phyloP scores from a whole-genome alignment of 2,113 vertebrate species.

The Datnioides undecimradiatus region DNA sequence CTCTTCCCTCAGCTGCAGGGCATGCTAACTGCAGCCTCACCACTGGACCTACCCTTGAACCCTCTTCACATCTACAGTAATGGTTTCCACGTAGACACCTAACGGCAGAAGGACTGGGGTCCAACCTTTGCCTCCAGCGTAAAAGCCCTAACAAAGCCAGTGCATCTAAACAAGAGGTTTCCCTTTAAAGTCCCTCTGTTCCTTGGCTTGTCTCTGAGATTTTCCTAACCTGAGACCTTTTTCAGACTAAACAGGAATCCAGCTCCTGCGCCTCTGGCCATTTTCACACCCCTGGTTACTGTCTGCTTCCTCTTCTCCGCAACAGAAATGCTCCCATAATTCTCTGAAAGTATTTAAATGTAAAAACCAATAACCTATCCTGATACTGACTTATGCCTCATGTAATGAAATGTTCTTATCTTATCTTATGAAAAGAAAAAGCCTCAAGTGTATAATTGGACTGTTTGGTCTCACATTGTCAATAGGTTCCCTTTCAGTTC shows the following conservation, averaged over 20 bases:
- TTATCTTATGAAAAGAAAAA: constrained; percentile 16
- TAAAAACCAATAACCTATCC: no score
- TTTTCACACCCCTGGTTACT: not conserved
- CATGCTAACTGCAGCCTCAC: constrained; percentile 16
- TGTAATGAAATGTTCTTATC: no score
- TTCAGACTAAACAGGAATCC: not conserved
- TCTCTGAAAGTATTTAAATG: not conserved
- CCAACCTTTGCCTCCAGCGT: not conserved
- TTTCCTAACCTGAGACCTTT: not conserved
- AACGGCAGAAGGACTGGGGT: not conserved
- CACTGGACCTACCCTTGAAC: not conserved
- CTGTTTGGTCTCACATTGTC: not conserved
- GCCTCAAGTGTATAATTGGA: not conserved
- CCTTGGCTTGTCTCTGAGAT: not conserved
- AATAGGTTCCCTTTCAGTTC: not conserved
- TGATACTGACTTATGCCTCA: no score
- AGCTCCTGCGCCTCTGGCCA: not conserved
- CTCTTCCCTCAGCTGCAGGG: constrained; percentile 15
- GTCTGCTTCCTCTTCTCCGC: not conserved
- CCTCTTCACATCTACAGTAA: constrained; percentile 32
- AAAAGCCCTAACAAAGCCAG: not conserved
- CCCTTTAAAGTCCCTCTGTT: not conserved
- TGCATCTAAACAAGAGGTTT: not conserved
- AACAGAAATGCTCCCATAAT: constrained; percentile 11
- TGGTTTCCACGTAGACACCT: not conserved